A percentile compares a stretch with the other conserved stretches of the same genome.
phyloP scores from a whole-genome alignment of 2,888 invertebrate genomes.

The Penaeus monodon region DNA sequence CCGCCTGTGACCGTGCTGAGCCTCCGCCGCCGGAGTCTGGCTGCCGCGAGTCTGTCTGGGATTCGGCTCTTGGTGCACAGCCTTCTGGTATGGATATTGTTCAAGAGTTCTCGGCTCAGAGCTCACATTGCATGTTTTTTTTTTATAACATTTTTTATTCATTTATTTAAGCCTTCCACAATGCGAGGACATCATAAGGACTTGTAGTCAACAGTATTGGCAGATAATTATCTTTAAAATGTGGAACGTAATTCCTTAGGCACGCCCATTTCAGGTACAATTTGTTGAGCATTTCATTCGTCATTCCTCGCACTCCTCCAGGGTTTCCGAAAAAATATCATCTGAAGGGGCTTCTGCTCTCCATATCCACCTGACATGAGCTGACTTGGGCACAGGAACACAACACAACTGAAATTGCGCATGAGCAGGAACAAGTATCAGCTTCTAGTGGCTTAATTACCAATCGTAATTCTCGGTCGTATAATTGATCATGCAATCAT shows the following conservation, averaged over 20 bases:
- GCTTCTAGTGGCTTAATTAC: not conserved
- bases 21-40: no score
- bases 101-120: slow-evolving; percentile 56
- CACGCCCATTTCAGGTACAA: slow-evolving; percentile 61
- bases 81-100: slow-evolving; percentile 57
- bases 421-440: slow-evolving; percentile 5
- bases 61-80: slow-evolving; percentile 51
- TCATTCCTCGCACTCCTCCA: slow-evolving; percentile 37
- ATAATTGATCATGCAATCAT: no score
- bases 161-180: slow-evolving; percentile 33
- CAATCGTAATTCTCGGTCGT: no score
- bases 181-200: slow-evolving; percentile 52
- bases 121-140: slow-evolving; percentile 36
- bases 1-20: no score
- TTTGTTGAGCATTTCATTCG: slow-evolving; percentile 55
- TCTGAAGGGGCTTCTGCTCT: slow-evolving; percentile 40
- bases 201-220: slow-evolving; percentile 54
- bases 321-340: slow-evolving; percentile 25
- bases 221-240: slow-evolving; percentile 33
- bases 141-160: no score
- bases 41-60: slow-evolving; percentile 4
- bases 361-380: slow-evolving; percentile 53
- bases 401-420: not conserved
- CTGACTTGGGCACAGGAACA: slow-evolving; percentile 10
- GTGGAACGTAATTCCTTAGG: slow-evolving; percentile 57